A percentile compares a stretch with the other conserved stretches of the same genome.
Conservation (phyloP, 2,113 vertebrate species). For the Podarcis cretensis region DNA sequence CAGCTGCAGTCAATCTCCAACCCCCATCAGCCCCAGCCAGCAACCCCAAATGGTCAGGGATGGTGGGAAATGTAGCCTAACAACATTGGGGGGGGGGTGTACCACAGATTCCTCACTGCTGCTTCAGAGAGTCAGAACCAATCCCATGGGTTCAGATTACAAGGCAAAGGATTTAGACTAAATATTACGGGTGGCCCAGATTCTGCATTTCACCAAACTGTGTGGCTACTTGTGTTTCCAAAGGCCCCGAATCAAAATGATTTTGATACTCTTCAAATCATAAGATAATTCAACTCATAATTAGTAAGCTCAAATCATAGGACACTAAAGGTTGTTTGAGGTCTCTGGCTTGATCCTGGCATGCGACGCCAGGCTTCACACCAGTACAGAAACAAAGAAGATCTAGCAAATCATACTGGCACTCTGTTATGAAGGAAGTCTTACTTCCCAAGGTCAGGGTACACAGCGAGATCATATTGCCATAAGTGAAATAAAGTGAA, state of each 20-base stretch:
- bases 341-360: background rate
- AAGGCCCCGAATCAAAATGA: background rate
- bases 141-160: too few species aligned
- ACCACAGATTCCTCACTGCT: too few species aligned
- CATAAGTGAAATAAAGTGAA: slow-evolving; percentile 44
- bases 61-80: too few species aligned
- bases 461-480: slow-evolving; percentile 36
- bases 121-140: too few species aligned
- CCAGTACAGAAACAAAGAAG: slow-evolving; percentile 18
- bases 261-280: background rate
- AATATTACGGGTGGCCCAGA: background rate
- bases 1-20: too few species aligned
- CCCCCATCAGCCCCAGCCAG: too few species aligned
- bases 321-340: background rate
- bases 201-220: background rate
- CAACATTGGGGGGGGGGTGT: too few species aligned
- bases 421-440: slow-evolving; percentile 27
- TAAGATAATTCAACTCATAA: background rate
- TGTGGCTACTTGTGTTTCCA: background rate
- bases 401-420: background rate
- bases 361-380: background rate
- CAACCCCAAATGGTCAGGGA: too few species aligned
- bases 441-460: slow-evolving; percentile 43
- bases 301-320: background rate
- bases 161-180: too few species aligned